phyloP scores from a whole-genome alignment of 2,888 invertebrate genomes.

The Dexiosoma caninum region DNA sequence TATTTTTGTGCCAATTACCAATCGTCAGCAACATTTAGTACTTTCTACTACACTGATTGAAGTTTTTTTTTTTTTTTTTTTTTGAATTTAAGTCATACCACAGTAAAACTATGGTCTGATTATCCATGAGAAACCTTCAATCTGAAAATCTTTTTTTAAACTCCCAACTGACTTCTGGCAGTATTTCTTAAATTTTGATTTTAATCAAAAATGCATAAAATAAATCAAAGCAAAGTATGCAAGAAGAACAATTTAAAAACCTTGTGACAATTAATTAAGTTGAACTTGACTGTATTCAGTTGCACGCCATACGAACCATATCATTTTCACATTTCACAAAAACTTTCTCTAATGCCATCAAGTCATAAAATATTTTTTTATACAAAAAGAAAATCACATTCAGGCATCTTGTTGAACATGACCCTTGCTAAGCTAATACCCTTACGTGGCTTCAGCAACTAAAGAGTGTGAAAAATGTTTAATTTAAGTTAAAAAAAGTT shows the following conservation, averaged over 20 bases:
- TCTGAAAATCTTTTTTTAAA: no score
- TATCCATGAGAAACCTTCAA: no score
- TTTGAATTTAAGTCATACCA: no score
- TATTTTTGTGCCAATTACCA: no score
- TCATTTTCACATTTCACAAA: constrained; percentile 13
- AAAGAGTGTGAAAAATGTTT: not conserved
- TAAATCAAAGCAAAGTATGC: no score
- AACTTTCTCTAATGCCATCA: constrained; percentile 25
- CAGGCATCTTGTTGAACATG: constrained; percentile 46
- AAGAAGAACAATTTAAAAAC: no score
- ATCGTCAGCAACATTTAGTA: no score
- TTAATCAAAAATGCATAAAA: not conserved
- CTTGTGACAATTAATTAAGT: constrained; percentile 53
- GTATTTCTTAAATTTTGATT: not conserved
- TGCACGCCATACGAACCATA: constrained; percentile 18
- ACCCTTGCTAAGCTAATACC: constrained; percentile 29
- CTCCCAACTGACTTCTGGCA: not conserved
- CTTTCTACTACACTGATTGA: no score
- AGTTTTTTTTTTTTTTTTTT: no score
- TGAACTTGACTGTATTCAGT: constrained; percentile 54
- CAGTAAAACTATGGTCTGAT: no score
- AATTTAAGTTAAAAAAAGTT: not conserved
- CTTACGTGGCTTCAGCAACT: not conserved
- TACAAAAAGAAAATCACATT: constrained; percentile 8
- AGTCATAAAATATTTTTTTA: constrained; percentile 47